A percentile compares a stretch with the other conserved stretches of the same genome.
Conservation (phyloP, 2,888 invertebrate species). For the Steinernema scapterisci region DNA sequence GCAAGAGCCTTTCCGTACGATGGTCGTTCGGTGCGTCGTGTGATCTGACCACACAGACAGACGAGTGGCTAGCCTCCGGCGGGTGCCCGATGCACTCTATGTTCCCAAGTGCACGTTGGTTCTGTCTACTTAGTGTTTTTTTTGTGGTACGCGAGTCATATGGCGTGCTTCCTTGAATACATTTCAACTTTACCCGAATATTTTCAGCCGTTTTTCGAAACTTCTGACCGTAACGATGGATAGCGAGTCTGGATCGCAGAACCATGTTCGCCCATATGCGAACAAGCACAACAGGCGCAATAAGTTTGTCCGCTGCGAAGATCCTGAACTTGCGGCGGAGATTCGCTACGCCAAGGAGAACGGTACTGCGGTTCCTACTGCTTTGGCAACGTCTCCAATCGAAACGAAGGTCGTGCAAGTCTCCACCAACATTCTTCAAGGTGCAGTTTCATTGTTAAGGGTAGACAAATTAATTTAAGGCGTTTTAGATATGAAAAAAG, state of each 20-base stretch:
- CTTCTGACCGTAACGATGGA: not conserved
- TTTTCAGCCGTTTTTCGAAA: not conserved
- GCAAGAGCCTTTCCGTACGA: not conserved
- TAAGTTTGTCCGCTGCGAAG: slow-evolving; percentile 37
- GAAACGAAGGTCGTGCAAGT: not conserved
- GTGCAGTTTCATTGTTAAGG: not conserved
- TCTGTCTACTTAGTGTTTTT: not conserved
- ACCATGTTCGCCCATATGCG: not conserved
- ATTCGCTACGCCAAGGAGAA: slow-evolving; percentile 49
- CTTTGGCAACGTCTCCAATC: slow-evolving; percentile 3
- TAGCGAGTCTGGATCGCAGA: not conserved
- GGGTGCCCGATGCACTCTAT: not conserved
- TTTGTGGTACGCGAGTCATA: not conserved
- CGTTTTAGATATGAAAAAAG: slow-evolving; percentile 12
- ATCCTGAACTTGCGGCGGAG: slow-evolving; percentile 48
- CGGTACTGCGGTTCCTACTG: slow-evolving; percentile 41
- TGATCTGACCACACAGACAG: not conserved
- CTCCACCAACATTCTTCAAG: slow-evolving; percentile 17
- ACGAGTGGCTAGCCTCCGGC: not conserved
- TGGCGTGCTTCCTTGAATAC: not conserved
- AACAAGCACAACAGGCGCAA: not conserved
- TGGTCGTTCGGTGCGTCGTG: not conserved
- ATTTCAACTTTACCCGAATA: not conserved
- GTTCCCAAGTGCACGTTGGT: not conserved
- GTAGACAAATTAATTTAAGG: not conserved